These are phyloP conservation scores for Oedothorax gibbosus DNA, from an alignment of 1,140 invertebrate genomes.

Conservation along the genomic window DNA sequence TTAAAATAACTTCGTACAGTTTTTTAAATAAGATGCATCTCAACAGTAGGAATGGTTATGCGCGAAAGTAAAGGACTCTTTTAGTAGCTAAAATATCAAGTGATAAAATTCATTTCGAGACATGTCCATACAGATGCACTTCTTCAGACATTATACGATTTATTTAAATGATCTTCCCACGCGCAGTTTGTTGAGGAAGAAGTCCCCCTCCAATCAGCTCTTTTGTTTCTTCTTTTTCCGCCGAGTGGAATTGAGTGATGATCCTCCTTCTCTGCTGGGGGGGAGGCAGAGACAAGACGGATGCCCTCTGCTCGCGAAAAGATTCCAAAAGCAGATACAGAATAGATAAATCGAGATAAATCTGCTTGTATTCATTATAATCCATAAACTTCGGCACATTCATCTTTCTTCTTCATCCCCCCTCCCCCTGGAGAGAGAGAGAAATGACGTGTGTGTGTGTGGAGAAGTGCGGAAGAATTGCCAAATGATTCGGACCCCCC, in stretches of 20 bases:
- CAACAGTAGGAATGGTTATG: too few species aligned
- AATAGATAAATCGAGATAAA: slow-evolving; percentile 60
- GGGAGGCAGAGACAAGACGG: slow-evolving; percentile 41
- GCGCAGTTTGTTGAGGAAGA: too few species aligned
- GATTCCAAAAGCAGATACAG: slow-evolving; percentile 49
- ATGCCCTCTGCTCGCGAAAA: slow-evolving; percentile 5
- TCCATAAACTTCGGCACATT: slow-evolving; percentile 55
- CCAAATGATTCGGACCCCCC: slow-evolving; percentile 42
- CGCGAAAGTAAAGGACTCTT: too few species aligned
- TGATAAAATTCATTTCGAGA: too few species aligned
- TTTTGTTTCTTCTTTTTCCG: slow-evolving; percentile 44
- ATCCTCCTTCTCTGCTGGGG: slow-evolving; percentile 19
- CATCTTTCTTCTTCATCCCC: slow-evolving; percentile 32
- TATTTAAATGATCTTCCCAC: too few species aligned
- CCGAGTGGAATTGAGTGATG: slow-evolving; percentile 56
- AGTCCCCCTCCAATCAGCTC: slow-evolving; percentile 38
- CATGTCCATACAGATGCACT: too few species aligned
- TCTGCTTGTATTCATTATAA: slow-evolving; percentile 60
- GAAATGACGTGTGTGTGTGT: slow-evolving; percentile 33
- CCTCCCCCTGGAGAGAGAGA: slow-evolving; percentile 15
- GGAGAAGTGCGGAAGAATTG: slow-evolving; percentile 53
- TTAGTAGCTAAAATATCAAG: too few species aligned
- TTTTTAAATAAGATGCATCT: too few species aligned
- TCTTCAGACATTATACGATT: too few species aligned
- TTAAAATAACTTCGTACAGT: too few species aligned